Evolutionary conservation across 2,888 invertebrate genomes (phyloP).

Genomic region (Philaethria dido): DNA sequence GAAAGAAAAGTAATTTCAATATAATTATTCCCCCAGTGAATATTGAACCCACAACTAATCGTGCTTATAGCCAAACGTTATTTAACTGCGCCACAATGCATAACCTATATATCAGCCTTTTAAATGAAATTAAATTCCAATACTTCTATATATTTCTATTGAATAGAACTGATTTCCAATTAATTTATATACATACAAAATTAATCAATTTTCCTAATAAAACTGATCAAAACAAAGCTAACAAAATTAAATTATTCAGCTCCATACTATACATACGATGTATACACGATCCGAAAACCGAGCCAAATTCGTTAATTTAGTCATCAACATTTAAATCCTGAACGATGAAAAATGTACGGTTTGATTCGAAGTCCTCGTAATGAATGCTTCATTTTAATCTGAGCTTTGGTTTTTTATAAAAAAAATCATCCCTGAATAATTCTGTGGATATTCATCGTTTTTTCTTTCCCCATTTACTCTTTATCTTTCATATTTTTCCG

Average conservation of each 20-base stretch:
- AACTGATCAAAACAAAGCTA: neutral
- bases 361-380: conserved; percentile 20
- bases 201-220: neutral
- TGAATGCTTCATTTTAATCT: conserved; percentile 24
- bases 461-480: neutral
- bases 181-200: no score
- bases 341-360: conserved; percentile 21
- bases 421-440: conserved; percentile 19
- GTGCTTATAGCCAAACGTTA: no score
- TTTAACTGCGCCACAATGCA: no score
- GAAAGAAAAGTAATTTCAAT: no score
- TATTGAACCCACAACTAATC: no score
- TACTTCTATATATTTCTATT: no score
- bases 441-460: neutral
- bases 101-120: no score
- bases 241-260: neutral
- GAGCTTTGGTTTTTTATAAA: conserved; percentile 9
- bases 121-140: no score
- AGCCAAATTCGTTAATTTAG: conserved; percentile 13
- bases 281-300: neutral
- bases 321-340: conserved; percentile 19
- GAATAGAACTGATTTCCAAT: no score
- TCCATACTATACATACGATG: neutral
- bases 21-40: no score
- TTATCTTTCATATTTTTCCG: conserved; percentile 17